Percentiles rank a stretch among this genome's conserved stretches.
These are phyloP conservation scores for Strigamia crassipes DNA, from an alignment of 2,888 invertebrate species.

Conservation along the genomic window DNA sequence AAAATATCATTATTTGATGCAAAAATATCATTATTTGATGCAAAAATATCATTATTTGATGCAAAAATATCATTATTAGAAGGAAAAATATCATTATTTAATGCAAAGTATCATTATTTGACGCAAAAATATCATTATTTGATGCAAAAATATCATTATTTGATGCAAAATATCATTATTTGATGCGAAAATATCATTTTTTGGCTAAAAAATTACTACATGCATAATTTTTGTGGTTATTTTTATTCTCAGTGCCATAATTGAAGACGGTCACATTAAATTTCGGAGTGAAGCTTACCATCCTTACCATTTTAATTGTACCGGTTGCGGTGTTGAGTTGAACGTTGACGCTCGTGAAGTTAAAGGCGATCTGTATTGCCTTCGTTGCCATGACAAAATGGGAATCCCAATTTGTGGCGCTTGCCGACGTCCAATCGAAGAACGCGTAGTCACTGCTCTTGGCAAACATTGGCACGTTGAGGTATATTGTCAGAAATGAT, in stretches of 20 bases:
- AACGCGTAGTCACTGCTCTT: constrained; percentile 95
- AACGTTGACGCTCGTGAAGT: constrained; percentile 96
- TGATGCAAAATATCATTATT: no score
- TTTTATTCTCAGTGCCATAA: constrained; percentile 70
- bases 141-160: no score
- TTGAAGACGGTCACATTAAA: constrained; percentile 86
- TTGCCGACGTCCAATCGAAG: constrained; percentile 97
- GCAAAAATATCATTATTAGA: no score
- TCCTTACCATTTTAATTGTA: constrained; percentile 98
- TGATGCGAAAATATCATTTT: neutral
- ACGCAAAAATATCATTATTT: no score
- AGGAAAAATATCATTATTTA: no score
- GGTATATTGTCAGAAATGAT: constrained; percentile 60
- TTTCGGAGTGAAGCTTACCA: constrained; percentile 98
- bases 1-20: no score
- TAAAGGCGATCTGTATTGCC: constrained; percentile 91
- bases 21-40: no score
- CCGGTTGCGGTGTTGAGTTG: constrained; percentile 75
- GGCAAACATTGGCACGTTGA: constrained; percentile 99
- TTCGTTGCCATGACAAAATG: constrained; percentile 99
- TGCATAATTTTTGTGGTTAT: neutral
- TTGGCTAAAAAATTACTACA: no score
- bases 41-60: no score
- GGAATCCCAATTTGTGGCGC: constrained; percentile 99
- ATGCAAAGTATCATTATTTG: no score